A percentile compares a stretch with the other conserved stretches of the same genome.
Evolutionary conservation across 2,113 vertebrate genomes (phyloP).

Genomic region (Rhea americana): DNA sequence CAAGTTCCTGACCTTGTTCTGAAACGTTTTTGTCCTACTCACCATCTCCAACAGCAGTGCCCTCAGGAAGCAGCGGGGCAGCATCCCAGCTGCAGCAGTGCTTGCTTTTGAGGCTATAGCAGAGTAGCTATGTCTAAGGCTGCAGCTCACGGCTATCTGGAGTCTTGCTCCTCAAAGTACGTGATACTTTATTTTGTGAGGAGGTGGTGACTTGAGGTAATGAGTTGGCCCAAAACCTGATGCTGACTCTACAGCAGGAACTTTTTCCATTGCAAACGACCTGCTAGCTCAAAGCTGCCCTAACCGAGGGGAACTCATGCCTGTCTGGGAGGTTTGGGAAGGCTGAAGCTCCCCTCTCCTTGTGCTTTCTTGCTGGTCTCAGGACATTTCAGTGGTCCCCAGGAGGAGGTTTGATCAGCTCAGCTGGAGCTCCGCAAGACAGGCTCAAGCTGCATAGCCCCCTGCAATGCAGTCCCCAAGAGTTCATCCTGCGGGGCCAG

Average conservation of each 20-base stretch:
- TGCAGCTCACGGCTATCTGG: neutral
- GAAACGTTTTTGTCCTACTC: neutral
- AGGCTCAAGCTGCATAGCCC: neutral
- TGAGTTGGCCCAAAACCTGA: neutral
- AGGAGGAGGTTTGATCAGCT: neutral
- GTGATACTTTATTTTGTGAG: neutral
- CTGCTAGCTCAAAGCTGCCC: neutral
- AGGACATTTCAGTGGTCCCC: neutral
- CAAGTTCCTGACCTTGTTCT: neutral
- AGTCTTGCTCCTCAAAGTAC: neutral
- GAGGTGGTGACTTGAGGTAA: neutral
- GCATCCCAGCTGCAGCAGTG: accelerated
- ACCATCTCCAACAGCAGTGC: neutral
- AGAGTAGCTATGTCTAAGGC: neutral
- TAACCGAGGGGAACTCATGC: neutral
- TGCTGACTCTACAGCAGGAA: neutral
- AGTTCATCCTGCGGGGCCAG: neutral
- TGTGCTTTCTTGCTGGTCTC: neutral
- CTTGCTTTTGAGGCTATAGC: neutral
- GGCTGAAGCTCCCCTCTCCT: neutral
- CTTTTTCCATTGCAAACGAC: neutral
- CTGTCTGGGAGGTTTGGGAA: neutral
- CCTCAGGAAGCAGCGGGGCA: neutral
- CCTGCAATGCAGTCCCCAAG: neutral
- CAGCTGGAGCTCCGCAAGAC: neutral